Evolutionary conservation across 2,113 vertebrate genomes (phyloP).

Genomic region (Ictalurus furcatus): DNA sequence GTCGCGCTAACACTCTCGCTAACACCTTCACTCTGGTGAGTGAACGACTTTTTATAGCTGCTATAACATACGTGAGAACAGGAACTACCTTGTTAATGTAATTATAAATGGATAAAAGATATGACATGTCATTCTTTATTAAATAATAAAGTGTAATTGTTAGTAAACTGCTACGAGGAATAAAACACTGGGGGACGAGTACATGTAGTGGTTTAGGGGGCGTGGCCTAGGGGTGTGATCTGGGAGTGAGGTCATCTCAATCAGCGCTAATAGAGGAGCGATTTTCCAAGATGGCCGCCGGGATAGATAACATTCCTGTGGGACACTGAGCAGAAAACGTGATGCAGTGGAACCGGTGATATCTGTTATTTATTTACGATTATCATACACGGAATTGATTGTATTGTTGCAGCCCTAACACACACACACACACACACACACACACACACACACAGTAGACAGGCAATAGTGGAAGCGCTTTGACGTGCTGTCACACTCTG

Average conservation of each 20-base stretch:
- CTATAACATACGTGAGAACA: too few relatives aligned
- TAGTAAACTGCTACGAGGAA: too few relatives aligned
- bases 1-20: too few relatives aligned
- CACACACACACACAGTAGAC: conserved; percentile 27
- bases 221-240: neutral
- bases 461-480: conserved; percentile 25
- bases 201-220: neutral
- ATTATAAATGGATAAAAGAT: neutral
- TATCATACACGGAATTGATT: neutral
- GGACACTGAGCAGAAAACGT: neutral
- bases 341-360: neutral
- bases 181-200: too few relatives aligned
- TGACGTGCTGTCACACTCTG: conserved; percentile 77
- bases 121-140: too few relatives aligned
- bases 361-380: neutral
- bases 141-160: too few relatives aligned
- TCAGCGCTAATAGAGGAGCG: neutral
- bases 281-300: neutral
- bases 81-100: neutral
- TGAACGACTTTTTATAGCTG: too few relatives aligned
- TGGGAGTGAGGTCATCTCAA: neutral
- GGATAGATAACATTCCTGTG: neutral
- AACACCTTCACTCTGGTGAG: too few relatives aligned
- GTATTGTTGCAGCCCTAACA: neutral
- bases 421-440: conserved; percentile 43